Base-by-base conservation (phyloP, 2,113 vertebrate species). In the Epinephelus cyanopodus region DNA sequence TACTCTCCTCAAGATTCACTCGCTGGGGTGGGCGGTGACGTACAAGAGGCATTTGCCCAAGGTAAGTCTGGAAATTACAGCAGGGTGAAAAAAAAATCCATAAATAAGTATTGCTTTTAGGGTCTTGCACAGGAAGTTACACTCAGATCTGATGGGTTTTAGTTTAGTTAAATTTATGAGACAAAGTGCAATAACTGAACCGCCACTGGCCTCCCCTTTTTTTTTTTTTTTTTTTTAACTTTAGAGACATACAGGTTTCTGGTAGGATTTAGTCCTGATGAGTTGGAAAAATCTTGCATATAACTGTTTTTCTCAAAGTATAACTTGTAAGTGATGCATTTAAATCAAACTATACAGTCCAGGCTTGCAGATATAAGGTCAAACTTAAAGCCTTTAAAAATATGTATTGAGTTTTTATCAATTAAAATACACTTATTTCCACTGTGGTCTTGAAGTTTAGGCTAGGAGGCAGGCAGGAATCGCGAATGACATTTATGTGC, bases 21-120 rank as follows among this genome's bases (percentile, higher is more conserved):
- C 0, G 87, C 96, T 0, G 97, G 96, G 0, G 94, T 97, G 0
- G 97, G 97, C 0, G 97, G 96, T 0, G 98, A 99, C 0, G 89
- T 96, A 23, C 98, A 97, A 54, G 97, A 99, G 83, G 96, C 98
- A 4, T 98, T 98, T n/a, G 92, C 97, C 3, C 97, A 97, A 92
- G 98, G 98, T 99, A 84, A 93, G 80, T 53, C 4, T 56, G 17
- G 23, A 12, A 42, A 39, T 21, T 21, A 33, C 6, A 27, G 47
- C 25, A 21, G 5, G 3, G n/a, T 12, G 29, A 21, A 27, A 9
- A 23, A 72, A 15, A 23, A 25, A 23, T 54, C n/a, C 18, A n/a
- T n/a, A 37, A 39, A 29, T 18, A 23, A 17, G 47, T 17, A 3
- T 61, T 47, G 14, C 27, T 69, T 69, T 37, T 18, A 2, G 9